Percentiles rank a stretch among this genome's conserved stretches.
Conservation (phyloP, 2,888 invertebrate species). For the Caenorhabditis sulstoni region DNA sequence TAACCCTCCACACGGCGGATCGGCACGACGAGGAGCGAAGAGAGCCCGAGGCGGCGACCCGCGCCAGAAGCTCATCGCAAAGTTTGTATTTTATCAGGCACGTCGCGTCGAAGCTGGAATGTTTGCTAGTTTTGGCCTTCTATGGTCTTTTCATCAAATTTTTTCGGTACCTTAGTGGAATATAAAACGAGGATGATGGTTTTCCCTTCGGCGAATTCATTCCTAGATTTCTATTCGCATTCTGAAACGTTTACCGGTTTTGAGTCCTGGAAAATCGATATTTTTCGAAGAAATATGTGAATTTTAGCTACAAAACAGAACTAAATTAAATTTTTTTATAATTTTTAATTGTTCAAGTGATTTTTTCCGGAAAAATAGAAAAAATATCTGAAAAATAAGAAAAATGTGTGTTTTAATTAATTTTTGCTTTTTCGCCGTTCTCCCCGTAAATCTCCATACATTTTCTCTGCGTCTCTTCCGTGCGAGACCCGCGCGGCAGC, state of each 20-base stretch:
- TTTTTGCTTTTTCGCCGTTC: neutral
- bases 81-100: constrained; percentile 53
- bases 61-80: constrained; percentile 50
- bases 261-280: neutral
- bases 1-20: constrained; percentile 71
- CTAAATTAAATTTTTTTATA: neutral
- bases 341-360: neutral
- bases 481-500: constrained; percentile 44
- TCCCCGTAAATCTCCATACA: constrained; percentile 38
- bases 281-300: neutral
- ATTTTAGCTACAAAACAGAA: constrained; percentile 1
- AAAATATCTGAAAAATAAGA: neutral
- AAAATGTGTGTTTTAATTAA: constrained; percentile 5
- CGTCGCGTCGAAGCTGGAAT: constrained; percentile 54
- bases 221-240: constrained; percentile 13
- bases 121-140: neutral
- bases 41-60: constrained; percentile 61
- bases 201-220: constrained; percentile 28
- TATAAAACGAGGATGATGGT: neutral
- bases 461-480: constrained; percentile 20
- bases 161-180: constrained; percentile 23
- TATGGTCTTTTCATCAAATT: no score
- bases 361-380: neutral
- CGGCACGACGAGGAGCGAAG: constrained; percentile 66
- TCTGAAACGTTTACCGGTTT: neutral